Base-by-base conservation (phyloP, 1,140 invertebrate species). In the Alviniconcha marisindica region DNA sequence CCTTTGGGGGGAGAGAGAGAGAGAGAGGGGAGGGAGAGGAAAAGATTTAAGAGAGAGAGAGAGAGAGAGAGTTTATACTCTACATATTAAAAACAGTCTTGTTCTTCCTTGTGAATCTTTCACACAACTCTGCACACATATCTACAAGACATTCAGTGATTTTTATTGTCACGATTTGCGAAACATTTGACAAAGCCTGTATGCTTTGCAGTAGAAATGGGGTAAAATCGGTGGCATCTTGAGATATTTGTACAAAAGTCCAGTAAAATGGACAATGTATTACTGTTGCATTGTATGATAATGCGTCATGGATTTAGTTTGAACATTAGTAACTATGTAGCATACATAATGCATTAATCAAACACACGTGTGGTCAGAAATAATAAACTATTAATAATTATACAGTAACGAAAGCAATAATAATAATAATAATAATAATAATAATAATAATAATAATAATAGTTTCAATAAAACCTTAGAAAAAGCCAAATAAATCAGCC, bases 81-180 rank as follows among this genome's bases (percentile, higher is more conserved):
- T n/a, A n/a, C n/a, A n/a, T n/a, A n/a, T n/a, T n/a, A n/a, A n/a
- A n/a, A n/a, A n/a, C n/a, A n/a, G n/a, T n/a, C n/a, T n/a, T n/a
- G n/a, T n/a, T n/a, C n/a, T n/a, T n/a, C n/a, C n/a, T n/a, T n/a
- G n/a, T n/a, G n/a, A n/a, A n/a, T n/a, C n/a, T n/a, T n/a, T n/a
- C n/a, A n/a, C n/a, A n/a, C n/a, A n/a, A n/a, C n/a, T n/a, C n/a
- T n/a, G n/a, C n/a, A n/a, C n/a, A n/a, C n/a, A n/a, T n/a, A n/a
- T n/a, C n/a, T n/a, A n/a, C n/a, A n/a, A n/a, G n/a, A 48, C 44
- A 48, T 48, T 48, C 44, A 48, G 44, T 48, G 44, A 10, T 48
- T 48, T 63, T 63, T 63, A 63, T 63, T 63, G 24, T 63, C 60
- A 63, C 60, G 60, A n/a, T 63, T 63, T 63, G 60, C 60, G 60